Conservation (phyloP, 1,140 invertebrate species). For the Thaumetopoea pityocampa region DNA sequence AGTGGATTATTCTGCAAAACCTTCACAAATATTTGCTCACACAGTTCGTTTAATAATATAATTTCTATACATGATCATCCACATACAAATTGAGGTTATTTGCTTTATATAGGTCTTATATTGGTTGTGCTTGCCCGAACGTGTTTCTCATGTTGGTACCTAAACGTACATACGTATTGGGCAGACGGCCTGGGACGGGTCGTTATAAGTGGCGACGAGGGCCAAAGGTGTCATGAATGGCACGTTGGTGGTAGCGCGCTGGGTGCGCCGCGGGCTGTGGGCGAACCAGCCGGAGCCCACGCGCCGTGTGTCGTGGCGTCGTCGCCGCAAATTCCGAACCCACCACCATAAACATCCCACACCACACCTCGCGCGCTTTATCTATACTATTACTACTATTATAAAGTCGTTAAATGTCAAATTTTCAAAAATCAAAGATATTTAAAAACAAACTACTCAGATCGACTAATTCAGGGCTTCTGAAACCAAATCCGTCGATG, state of each 20-base stretch:
- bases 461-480: too few species aligned
- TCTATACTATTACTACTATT: background rate
- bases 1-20: too few species aligned
- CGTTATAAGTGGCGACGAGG: slow-evolving; percentile 8
- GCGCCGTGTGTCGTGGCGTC: slow-evolving; percentile 24
- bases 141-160: too few species aligned
- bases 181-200: slow-evolving; percentile 8
- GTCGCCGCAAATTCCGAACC: slow-evolving; percentile 60
- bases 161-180: slow-evolving; percentile 4
- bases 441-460: too few species aligned
- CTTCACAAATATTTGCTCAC: too few species aligned
- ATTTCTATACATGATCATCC: too few species aligned
- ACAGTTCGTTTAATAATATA: too few species aligned
- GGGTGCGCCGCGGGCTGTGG: slow-evolving; percentile 61
- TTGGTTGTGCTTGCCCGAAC: too few species aligned
- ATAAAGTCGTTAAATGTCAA: background rate
- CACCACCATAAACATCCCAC: slow-evolving; percentile 35
- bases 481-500: too few species aligned
- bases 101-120: too few species aligned
- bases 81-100: too few species aligned
- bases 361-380: slow-evolving; percentile 10
- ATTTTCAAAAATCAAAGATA: too few species aligned
- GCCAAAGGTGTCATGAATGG: slow-evolving; percentile 32
- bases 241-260: slow-evolving; percentile 39
- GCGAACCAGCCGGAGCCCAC: slow-evolving; percentile 39